A percentile compares a stretch with the other conserved stretches of the same genome.
These are phyloP conservation scores for Psilanteris sp. DNA, from an alignment of 1,140 invertebrate genomes.

Conservation along the genomic window DNA sequence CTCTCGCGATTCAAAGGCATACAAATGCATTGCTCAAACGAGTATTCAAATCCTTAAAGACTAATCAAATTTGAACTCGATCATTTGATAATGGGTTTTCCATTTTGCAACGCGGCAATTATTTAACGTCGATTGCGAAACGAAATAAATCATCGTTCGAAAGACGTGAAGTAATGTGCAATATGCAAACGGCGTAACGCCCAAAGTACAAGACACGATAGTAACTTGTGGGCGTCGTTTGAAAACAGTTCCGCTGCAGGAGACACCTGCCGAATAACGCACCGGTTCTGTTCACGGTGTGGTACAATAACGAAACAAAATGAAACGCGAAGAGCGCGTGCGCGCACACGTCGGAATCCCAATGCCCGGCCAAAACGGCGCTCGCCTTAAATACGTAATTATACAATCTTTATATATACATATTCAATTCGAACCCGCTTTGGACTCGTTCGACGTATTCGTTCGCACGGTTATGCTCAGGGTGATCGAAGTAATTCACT, in stretches of 20 bases:
- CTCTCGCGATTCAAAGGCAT: no score
- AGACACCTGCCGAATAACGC: slow-evolving; percentile 61
- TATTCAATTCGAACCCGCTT: slow-evolving; percentile 5
- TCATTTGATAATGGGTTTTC: neutral
- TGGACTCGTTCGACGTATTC: no score
- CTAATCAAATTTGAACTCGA: no score
- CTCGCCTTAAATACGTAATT: slow-evolving; percentile 33
- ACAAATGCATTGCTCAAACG: no score
- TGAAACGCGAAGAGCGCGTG: slow-evolving; percentile 2
- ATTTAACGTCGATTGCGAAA: slow-evolving; percentile 40
- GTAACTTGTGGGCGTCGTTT: slow-evolving; percentile 59
- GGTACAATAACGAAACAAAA: slow-evolving; percentile 24
- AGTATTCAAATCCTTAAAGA: no score
- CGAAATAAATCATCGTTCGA: slow-evolving; percentile 38
- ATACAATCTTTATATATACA: slow-evolving; percentile 20
- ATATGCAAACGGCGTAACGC: slow-evolving; percentile 52
- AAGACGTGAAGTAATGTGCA: slow-evolving; percentile 39
- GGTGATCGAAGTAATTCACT: no score
- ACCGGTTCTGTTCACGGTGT: slow-evolving; percentile 51
- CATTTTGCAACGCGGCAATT: slow-evolving; percentile 14
- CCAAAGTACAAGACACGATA: slow-evolving; percentile 57
- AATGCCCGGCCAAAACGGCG: slow-evolving; percentile 22
- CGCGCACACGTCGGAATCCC: slow-evolving; percentile 7
- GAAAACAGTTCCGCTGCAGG: slow-evolving; percentile 49
- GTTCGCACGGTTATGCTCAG: no score